Conservation (phyloP, 2,888 invertebrate species). For the Colletes collaris region DNA sequence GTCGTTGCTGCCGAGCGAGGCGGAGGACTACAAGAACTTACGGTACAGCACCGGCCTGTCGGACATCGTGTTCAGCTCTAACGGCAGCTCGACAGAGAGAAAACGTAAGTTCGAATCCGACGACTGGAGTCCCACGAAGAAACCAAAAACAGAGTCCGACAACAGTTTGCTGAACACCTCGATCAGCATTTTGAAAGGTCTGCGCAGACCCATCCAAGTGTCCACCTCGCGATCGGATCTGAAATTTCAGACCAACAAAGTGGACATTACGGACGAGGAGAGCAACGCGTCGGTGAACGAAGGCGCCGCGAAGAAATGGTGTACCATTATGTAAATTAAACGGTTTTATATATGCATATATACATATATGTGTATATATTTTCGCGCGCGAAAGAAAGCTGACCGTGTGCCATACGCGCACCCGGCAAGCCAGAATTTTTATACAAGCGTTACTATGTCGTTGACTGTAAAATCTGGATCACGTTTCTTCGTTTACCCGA, state of each 20-base stretch:
- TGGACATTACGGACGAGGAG: constrained; percentile 61
- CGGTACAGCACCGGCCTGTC: constrained; percentile 66
- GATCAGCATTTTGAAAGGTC: constrained; percentile 71
- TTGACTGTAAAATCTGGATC: neutral
- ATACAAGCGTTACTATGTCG: constrained; percentile 10
- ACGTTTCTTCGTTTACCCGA: neutral
- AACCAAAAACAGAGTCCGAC: constrained; percentile 71
- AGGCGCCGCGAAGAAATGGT: constrained; percentile 73
- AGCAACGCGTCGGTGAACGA: constrained; percentile 50
- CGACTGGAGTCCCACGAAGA: constrained; percentile 66
- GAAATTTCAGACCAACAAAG: constrained; percentile 69
- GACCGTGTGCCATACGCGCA: neutral
- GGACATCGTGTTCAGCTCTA: constrained; percentile 54
- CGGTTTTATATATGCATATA: constrained; percentile 40
- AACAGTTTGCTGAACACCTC: constrained; percentile 73
- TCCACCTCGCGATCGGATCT: constrained; percentile 73
- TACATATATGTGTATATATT: neutral
- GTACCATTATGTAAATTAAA: constrained; percentile 76
- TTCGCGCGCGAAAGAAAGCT: constrained; percentile 11
- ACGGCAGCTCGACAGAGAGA: constrained; percentile 71
- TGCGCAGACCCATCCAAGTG: constrained; percentile 74
- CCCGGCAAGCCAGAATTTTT: neutral
- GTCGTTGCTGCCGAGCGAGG: constrained; percentile 70
- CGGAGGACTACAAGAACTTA: constrained; percentile 66
- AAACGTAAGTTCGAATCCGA: constrained; percentile 73